Percentiles rank a stretch among this genome's conserved stretches.
phyloP scores from a whole-genome alignment of 2,888 invertebrate genomes.

The Scaptomyza cyrtandrae region DNA sequence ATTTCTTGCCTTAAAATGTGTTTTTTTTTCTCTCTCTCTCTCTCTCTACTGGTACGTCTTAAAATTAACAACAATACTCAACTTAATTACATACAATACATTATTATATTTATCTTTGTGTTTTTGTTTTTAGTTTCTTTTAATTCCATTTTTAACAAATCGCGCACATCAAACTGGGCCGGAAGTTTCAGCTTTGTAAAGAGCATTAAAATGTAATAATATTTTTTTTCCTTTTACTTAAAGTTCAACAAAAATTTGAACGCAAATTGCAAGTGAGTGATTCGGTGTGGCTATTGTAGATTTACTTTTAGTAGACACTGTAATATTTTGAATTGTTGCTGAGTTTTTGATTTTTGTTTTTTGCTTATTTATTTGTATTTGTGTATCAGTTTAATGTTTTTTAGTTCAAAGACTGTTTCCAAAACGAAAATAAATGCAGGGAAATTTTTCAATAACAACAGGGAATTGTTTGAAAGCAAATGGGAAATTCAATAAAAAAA shows the following conservation, averaged over 20 bases:
- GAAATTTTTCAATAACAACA: neutral
- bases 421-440: neutral
- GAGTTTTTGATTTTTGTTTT: slow-evolving; percentile 27
- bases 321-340: slow-evolving; percentile 71
- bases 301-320: slow-evolving; percentile 77
- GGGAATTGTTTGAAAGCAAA: neutral
- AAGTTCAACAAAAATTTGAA: slow-evolving; percentile 56
- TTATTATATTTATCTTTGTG: slow-evolving; percentile 47
- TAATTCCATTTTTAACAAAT: slow-evolving; percentile 59
- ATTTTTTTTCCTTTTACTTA: slow-evolving; percentile 5
- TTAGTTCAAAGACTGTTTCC: slow-evolving; percentile 33
- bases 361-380: slow-evolving; percentile 27
- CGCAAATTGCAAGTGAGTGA: slow-evolving; percentile 56
- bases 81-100: slow-evolving; percentile 66
- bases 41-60: slow-evolving; percentile 56
- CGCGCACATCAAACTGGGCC: slow-evolving; percentile 67
- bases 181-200: slow-evolving; percentile 54
- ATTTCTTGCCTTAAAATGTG: slow-evolving; percentile 44
- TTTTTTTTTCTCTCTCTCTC: slow-evolving; percentile 29
- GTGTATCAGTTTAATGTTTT: slow-evolving; percentile 32
- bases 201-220: slow-evolving; percentile 56
- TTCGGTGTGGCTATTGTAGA: slow-evolving; percentile 70
- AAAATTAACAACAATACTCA: slow-evolving; percentile 79
- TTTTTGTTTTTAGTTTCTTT: slow-evolving; percentile 32
- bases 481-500: slow-evolving; percentile 1